A percentile compares a stretch with the other conserved stretches of the same genome.
These are phyloP conservation scores for Cyclophora albipunctata DNA, from an alignment of 2,888 invertebrate genomes.

Conservation along the genomic window DNA sequence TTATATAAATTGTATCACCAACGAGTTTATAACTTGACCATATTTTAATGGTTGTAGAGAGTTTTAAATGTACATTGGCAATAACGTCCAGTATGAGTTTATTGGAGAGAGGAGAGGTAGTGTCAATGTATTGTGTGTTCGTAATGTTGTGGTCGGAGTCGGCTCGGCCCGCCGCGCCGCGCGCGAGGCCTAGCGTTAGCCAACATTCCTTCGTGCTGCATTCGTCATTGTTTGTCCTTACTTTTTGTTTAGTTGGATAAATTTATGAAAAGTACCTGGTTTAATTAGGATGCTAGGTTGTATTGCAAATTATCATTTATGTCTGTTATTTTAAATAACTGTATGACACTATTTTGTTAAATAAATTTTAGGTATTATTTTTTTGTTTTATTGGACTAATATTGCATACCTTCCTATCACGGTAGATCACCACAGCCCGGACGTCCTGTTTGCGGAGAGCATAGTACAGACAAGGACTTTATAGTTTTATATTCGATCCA, in stretches of 20 bases:
- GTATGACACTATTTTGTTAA: slow-evolving; percentile 75
- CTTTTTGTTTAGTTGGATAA: slow-evolving; percentile 58
- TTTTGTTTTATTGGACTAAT: slow-evolving; percentile 42
- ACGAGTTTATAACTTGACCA: slow-evolving; percentile 23
- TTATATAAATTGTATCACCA: slow-evolving; percentile 44
- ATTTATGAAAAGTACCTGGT: slow-evolving; percentile 74
- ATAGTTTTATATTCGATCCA: no score
- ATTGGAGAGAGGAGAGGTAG: slow-evolving; percentile 2
- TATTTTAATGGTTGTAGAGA: slow-evolving; percentile 16
- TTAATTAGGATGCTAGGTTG: slow-evolving; percentile 74
- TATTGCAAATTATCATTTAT: slow-evolving; percentile 73
- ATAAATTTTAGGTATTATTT: slow-evolving; percentile 71
- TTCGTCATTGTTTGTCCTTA: slow-evolving; percentile 60
- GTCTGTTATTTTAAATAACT: slow-evolving; percentile 75
- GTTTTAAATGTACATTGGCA: slow-evolving; percentile 6
- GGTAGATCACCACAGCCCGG: no score
- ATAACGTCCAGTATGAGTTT: slow-evolving; percentile 4
- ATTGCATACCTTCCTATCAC: no score
- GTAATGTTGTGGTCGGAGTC: slow-evolving; percentile 1
- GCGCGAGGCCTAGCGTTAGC: slow-evolving; percentile 45
- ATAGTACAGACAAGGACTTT: no score
- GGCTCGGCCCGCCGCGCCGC: slow-evolving; percentile 2
- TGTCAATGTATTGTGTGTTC: background rate
- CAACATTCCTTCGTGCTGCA: slow-evolving; percentile 74
- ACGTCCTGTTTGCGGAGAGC: no score